phyloP scores from a whole-genome alignment of 2,888 invertebrate genomes.

The Plagodis dolabraria region DNA sequence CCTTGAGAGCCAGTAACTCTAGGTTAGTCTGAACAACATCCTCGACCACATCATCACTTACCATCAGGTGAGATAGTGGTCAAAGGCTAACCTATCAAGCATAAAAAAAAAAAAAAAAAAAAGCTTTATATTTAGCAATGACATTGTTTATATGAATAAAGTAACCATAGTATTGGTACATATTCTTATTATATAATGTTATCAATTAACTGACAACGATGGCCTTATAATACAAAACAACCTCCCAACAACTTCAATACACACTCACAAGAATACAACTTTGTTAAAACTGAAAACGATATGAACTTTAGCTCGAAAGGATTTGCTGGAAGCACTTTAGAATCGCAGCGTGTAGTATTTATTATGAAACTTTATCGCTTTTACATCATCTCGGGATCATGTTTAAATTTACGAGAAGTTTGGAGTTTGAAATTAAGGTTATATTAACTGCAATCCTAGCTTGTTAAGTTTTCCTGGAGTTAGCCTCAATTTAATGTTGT shows the following conservation, averaged over 20 bases:
- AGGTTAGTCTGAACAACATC: too few relatives aligned
- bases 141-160: too few relatives aligned
- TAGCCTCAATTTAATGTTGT: neutral
- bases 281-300: constrained; percentile 27
- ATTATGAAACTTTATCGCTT: constrained; percentile 29
- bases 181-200: too few relatives aligned
- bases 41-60: too few relatives aligned
- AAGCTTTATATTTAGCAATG: too few relatives aligned
- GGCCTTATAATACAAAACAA: neutral
- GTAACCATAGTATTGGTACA: too few relatives aligned
- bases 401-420: constrained; percentile 11
- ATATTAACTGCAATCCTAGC: neutral
- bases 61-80: too few relatives aligned
- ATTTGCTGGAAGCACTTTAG: constrained; percentile 17
- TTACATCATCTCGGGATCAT: constrained; percentile 16
- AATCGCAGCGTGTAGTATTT: constrained; percentile 21
- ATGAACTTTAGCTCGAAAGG: constrained; percentile 25
- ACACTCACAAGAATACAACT: constrained; percentile 23
- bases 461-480: neutral
- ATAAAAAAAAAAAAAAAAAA: too few relatives aligned
- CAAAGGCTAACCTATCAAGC: too few relatives aligned
- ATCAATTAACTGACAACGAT: too few relatives aligned
- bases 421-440: neutral
- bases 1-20: too few relatives aligned
- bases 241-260: neutral